Evolutionary conservation across 2,888 invertebrate genomes (phyloP), one percentile per base, ranked within the genome.

Genomic region (Caenorhabditis sp.): DNA sequence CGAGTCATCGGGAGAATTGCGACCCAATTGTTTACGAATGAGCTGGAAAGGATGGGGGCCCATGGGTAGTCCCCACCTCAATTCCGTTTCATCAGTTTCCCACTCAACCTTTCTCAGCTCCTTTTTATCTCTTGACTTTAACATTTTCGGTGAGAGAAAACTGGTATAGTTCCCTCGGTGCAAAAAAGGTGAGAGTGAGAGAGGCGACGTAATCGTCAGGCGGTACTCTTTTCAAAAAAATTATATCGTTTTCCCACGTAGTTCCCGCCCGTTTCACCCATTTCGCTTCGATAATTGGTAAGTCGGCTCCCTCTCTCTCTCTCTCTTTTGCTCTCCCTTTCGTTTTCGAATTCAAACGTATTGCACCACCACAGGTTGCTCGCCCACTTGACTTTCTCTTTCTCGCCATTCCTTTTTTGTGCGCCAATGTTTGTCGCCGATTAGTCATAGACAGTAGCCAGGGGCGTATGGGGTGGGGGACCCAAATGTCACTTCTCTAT

Each of bases 401-500:
- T 15, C 15, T 48, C 48, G n/a, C 11, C 22, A 24, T 37, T 37
- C 41, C 41, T 41, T 41, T 41, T 41, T 15, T 3, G 41, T 15
- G 41, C 17, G 3, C 24, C 15, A 1, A 3, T 66, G 26, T 56
- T 65, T 65, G 63, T 37, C 27, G 48, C 15, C 9, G 22, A 5
- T 62, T 63, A 63, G 66, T 66, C 66, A 66, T 66, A 66, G 63
- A 56, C 22, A 66, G 56, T 48, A 55, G 56, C 46, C 32, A 41
- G 55, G 39, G 48, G 56, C 39, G 20, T 37, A 2, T n/a, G 2
- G n/a, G 11, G 20, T 9, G 56, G 17, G n/a, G n/a, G n/a, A n/a
- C n/a, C n/a, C n/a, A n/a, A 66, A 66, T 56, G 66, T 48, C 66
- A 66, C 55, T 65, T n/a, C n/a, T n/a, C n/a, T 32, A 35, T 65